Evolutionary conservation across 1,140 invertebrate species (phyloP), one percentile per base, ranked within the genome.

Genomic region (Drosophila nigrodunni): DNA sequence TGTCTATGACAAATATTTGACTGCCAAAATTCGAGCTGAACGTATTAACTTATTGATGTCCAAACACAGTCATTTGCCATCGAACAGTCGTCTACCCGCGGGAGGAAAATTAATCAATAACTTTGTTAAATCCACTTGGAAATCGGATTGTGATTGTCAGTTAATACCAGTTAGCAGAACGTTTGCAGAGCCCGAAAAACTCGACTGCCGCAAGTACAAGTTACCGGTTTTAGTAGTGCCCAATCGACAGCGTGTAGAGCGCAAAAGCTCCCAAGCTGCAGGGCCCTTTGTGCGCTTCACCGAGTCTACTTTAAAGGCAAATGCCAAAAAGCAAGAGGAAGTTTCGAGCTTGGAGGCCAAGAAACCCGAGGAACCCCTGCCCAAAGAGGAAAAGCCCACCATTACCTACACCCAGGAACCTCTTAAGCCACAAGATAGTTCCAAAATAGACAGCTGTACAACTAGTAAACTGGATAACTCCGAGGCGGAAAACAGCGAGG

Each of bases 11-110:
- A 46, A 35, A 15, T 46, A 60, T 61, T 46, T 74, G 15, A 55
- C 10, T 1, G 72, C 65, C 21, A 43, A 43, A 11, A 55, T 55
- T 21, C 71, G 71, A 18, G 57, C 9, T 7, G 64, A 44, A 18
- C 54, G 18, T 6, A 3, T 59, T 1, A 34, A 52, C n/a, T 7
- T 10, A 7, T 15, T 50, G 15, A 4, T 30, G 2, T 41, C 21
- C 3, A 25, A 4, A 4, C 21, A 35, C 13, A 10, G 11, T 10
- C n/a, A 37, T 2, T 10, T 7, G 2, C 30, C 35, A 3, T 8
- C 2, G 35, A 30, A 18, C 7, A 30, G 9, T 30, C 67, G 67
- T 9, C n/a, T 70, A 7, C 11, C 7, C 8, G 50, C 62, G 11
- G 67, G 49, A 7, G 58, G 67, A 10, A 44, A 25, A 5, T 21